Conservation (phyloP, 2,888 invertebrate genomes). For the Drosophila rellima region DNA sequence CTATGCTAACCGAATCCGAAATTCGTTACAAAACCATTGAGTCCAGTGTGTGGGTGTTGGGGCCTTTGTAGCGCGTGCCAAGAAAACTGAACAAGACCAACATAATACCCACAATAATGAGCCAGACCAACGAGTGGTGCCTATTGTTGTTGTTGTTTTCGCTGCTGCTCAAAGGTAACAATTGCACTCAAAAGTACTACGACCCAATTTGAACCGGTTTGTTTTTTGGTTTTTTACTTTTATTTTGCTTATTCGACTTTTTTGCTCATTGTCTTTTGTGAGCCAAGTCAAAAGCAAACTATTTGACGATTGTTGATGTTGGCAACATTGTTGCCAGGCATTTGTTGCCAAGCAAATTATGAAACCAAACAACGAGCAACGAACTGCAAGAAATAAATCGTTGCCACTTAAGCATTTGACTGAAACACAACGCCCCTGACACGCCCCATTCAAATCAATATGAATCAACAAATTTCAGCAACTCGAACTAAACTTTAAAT, state of each 20-base stretch:
- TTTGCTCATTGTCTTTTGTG: conserved; percentile 50
- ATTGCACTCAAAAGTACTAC: conserved; percentile 83
- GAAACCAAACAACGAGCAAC: conserved; percentile 46
- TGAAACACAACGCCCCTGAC: conserved; percentile 9
- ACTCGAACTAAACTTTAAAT: conserved; percentile 31
- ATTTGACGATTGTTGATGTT: conserved; percentile 34
- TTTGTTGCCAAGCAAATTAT: conserved; percentile 72
- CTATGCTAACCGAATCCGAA: conserved; percentile 74
- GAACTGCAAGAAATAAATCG: conserved; percentile 24
- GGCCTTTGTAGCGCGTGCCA: conserved; percentile 67
- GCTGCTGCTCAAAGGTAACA: conserved; percentile 72
- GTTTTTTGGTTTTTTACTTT: conserved; percentile 36
- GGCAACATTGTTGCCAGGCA: conserved; percentile 67
- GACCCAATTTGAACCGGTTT: conserved; percentile 84
- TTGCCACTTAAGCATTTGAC: conserved; percentile 2
- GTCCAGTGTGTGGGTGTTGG: conserved; percentile 27
- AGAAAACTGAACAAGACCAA: conserved; percentile 58
- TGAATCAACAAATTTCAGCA: conserved; percentile 23
- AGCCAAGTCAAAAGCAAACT: conserved; percentile 43
- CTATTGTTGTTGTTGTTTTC: conserved; percentile 37
- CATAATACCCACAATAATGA: conserved; percentile 73
- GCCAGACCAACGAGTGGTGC: conserved; percentile 49
- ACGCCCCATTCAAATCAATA: conserved; percentile 54
- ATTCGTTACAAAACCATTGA: conserved; percentile 69
- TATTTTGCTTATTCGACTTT: conserved; percentile 16